Conservation (phyloP, 2,113 vertebrate species). For the Phyllopteryx taeniolatus region DNA sequence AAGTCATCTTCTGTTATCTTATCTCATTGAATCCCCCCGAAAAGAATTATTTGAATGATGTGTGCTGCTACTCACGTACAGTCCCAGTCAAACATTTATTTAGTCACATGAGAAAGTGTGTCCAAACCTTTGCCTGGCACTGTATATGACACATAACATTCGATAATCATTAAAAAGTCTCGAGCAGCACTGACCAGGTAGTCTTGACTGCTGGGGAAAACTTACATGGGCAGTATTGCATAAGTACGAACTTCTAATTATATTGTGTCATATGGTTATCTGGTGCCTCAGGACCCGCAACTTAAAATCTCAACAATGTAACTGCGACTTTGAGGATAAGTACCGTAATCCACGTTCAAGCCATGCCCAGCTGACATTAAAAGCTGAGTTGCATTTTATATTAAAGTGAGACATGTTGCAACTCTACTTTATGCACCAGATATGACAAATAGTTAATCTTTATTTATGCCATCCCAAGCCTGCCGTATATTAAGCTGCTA, state of each 20-base stretch:
- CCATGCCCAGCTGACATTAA: conserved; percentile 51
- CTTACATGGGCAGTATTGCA: neutral
- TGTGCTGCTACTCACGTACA: too few species aligned
- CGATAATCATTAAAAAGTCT: neutral
- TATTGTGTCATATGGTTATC: conserved; percentile 46
- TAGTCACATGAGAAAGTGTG: neutral
- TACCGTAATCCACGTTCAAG: conserved; percentile 60
- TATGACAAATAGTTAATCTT: conserved; percentile 69
- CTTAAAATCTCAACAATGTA: conserved; percentile 22
- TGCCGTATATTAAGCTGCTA: conserved; percentile 63
- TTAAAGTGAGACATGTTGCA: conserved; percentile 55
- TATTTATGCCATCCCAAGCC: conserved; percentile 65
- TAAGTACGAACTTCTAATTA: conserved; percentile 36
- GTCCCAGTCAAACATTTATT: neutral
- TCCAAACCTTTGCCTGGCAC: neutral
- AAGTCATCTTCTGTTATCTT: too few species aligned
- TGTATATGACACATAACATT: neutral
- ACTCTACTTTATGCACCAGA: conserved; percentile 55
- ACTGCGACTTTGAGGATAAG: conserved; percentile 58
- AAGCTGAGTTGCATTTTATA: conserved; percentile 64
- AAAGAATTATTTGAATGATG: neutral
- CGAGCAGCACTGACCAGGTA: neutral
- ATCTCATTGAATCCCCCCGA: too few species aligned
- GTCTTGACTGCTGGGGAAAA: conserved; percentile 4
- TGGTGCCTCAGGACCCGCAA: conserved; percentile 9